Conservation (phyloP, 2,113 vertebrate genomes). For the Spea multiplicata region DNA sequence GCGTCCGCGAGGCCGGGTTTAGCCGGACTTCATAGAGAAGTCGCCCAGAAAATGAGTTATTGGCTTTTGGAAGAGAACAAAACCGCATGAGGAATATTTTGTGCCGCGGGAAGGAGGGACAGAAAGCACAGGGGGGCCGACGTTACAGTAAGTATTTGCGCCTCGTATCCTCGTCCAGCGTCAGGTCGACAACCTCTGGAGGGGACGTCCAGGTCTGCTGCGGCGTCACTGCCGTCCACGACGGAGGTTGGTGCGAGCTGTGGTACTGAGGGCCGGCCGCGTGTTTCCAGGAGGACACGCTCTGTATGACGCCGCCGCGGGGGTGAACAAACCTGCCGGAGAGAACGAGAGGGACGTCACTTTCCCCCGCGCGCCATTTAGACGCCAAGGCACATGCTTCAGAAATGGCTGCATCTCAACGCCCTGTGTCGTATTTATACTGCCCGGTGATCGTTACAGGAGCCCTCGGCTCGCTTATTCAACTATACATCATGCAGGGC, state of each 20-base stretch:
- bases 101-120: conserved; percentile 55
- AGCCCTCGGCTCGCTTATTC: too few relatives aligned
- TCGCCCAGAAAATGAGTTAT: background rate
- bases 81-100: conserved; percentile 51
- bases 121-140: conserved; percentile 67
- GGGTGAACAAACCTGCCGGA: conserved; percentile 80
- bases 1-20: background rate
- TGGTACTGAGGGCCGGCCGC: conserved; percentile 69
- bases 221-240: conserved; percentile 83
- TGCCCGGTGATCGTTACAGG: too few relatives aligned
- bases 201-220: conserved; percentile 89
- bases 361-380: too few relatives aligned
- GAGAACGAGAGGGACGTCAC: too few relatives aligned
- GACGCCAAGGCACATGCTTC: too few relatives aligned
- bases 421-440: too few relatives aligned
- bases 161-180: conserved; percentile 88
- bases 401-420: too few relatives aligned
- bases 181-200: conserved; percentile 93
- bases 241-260: conserved; percentile 70
- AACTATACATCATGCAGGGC: too few relatives aligned
- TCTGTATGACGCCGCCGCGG: conserved; percentile 92
- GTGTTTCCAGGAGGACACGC: conserved; percentile 88
- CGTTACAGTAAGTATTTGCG: conserved; percentile 91
- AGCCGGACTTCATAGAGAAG: background rate
- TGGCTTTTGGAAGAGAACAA: conserved; percentile 24